Evolutionary conservation across 2,888 invertebrate species (phyloP), one percentile per base, ranked within the genome.

Genomic region (Pristionchus maxplancki): DNA sequence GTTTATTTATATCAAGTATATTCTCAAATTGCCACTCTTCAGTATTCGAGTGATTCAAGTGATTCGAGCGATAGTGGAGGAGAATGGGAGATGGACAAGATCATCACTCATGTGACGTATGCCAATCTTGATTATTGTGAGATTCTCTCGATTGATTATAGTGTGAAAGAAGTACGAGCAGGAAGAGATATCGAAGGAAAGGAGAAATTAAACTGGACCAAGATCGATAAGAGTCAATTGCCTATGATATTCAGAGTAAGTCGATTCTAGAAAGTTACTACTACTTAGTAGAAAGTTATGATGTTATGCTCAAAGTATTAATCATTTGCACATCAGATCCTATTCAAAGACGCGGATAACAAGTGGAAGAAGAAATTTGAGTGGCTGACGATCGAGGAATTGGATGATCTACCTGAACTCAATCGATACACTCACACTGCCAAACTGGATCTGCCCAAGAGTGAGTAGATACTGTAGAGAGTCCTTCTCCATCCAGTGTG

Each of bases 161-260:
- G 71, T 17, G 37, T 71, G 17, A 37, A 37, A 17, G 37, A 71
- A 34, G 71, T 71, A 8, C 71, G 71, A 17, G 37, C 15, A 3
- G 71, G 71, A 20, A n/a, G 71, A 37, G 71, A 71, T 37, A 71
- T 71, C 71, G 71, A 71, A 37, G 71, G 37, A 8, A 71, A 37
- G 37, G 37, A 71, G 13, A 37, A 37, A 20, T 8, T 71, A 37
- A 28, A 71, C 24, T 71, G 71, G 71, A 28, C 37, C 15, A 37
- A 37, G 20, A 71, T 71, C 28, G 37, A 71, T 6, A 37, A 71
- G 71, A 71, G 71, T n/a, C n/a, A 71, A 37, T 37, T 34, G 8
- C 37, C 34, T 6, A 37, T 71, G 37, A 34, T 71, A 8, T 71
- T 71, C 71, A 71, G 71, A 17, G 71, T 71, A 9, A 71, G 71